Evolutionary conservation across 1,140 invertebrate species (phyloP).

Genomic region (Ganaspis sp.): DNA sequence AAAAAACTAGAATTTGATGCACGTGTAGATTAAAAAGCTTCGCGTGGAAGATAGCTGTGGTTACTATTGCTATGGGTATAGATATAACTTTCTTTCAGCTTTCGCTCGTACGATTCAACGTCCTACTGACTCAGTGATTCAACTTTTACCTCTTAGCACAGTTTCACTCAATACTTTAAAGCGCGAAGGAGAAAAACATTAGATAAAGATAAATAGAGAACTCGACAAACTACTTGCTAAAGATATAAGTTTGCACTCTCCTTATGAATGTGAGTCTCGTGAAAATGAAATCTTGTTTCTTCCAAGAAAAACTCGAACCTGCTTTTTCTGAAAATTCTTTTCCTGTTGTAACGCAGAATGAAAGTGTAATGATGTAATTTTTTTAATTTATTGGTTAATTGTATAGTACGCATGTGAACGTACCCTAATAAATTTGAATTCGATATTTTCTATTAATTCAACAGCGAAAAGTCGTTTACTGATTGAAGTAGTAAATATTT

Average conservation of each 20-base stretch:
- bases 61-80: conserved; percentile 30
- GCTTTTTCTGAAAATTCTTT: conserved; percentile 1
- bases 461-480: no score
- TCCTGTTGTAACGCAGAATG: neutral
- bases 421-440: no score
- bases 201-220: conserved; percentile 22
- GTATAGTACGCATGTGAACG: neutral
- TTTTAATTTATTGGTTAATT: neutral
- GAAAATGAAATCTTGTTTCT: conserved; percentile 30
- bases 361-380: conserved; percentile 4
- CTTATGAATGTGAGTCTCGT: conserved; percentile 30
- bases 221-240: conserved; percentile 32
- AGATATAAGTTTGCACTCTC: conserved; percentile 7
- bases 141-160: conserved; percentile 67
- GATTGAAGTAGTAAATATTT: no score
- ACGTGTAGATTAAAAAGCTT: neutral
- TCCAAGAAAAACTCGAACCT: neutral
- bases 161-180: conserved; percentile 56
- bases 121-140: conserved; percentile 63
- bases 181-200: conserved; percentile 32
- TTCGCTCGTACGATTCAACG: conserved; percentile 56
- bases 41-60: neutral
- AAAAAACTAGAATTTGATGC: neutral
- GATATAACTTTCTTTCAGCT: conserved; percentile 64
- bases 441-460: no score